Base-by-base conservation (phyloP, 2,888 invertebrate genomes). In the Druceiella hillmani region DNA sequence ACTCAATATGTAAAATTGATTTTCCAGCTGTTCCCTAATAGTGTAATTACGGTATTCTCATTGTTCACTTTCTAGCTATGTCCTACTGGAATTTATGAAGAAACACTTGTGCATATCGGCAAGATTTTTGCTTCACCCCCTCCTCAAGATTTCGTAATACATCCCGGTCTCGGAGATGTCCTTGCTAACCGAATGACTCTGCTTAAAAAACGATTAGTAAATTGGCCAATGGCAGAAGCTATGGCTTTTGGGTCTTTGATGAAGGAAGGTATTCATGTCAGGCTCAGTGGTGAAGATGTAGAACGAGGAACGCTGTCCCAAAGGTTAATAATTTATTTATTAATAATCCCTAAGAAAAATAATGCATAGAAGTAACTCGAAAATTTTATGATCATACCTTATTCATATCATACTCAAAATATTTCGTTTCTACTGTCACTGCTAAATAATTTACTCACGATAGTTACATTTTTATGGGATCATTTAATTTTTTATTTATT, bases 191-290 rank as follows among this genome's bases (percentile, higher is more conserved):
- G 80, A 14, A 57, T 61, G n/a, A n/a, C n/a, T n/a, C n/a, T n/a
- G n/a, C n/a, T n/a, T n/a, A 64, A 76, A 34, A 64, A 75, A 1
- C 71, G 80, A 1, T 55, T 67, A 11, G 75, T 81, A 0, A 88
- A 90, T 59, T 91, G 89, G 89, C 81, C 87, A 2, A 71, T 88
- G 60, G 88, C 80, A 2, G 90, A 90, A 57, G 81, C 83, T 1
- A 61, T 90, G 44, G 87, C 88, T 0, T 81, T 82, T 54, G 84
- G 83, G 3, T 79, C 86, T 9, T 61, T 91, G 28, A 62, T 90
- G 26, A 79, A 83, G 46, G 87, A 87, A 50, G 79, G 79, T 16
- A 70, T 82, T 41, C 86, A 86, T 56, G 82, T 91, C 3, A 68
- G 88, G 25, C 66, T 89, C 17, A 74, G 76, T 2, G 88, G 90